Percentiles rank a stretch among this genome's conserved stretches.
phyloP scores from a whole-genome alignment of 1,140 invertebrate genomes.

The Scaptomyza pallida region DNA sequence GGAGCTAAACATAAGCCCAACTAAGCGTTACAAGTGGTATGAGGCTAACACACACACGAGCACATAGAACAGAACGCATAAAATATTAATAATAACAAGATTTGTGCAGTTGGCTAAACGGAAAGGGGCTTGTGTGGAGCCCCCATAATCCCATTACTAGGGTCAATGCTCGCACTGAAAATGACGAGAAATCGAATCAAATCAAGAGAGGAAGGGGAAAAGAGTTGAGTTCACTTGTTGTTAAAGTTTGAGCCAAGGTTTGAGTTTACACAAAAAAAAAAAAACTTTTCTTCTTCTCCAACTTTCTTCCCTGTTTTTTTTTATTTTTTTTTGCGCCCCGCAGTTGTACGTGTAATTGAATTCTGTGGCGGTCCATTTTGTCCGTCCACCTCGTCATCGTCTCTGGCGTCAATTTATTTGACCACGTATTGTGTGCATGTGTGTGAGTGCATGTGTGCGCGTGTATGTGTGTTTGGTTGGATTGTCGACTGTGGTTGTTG shows the following conservation, averaged over 20 bases:
- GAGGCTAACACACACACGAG: not conserved
- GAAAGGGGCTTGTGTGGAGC: constrained; percentile 8
- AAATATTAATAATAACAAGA: constrained; percentile 74
- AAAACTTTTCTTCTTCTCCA: constrained; percentile 16
- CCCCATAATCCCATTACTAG: constrained; percentile 67
- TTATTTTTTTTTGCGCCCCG: constrained; percentile 8
- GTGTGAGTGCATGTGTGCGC: constrained; percentile 48
- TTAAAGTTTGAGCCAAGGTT: constrained; percentile 10
- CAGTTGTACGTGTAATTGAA: constrained; percentile 73
- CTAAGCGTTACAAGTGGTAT: constrained; percentile 47
- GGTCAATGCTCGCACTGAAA: constrained; percentile 58
- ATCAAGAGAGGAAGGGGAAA: too few relatives aligned
- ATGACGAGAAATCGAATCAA: constrained; percentile 34
- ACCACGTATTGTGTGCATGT: constrained; percentile 67
- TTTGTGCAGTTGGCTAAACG: constrained; percentile 65
- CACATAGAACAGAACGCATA: constrained; percentile 61
- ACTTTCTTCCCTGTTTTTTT: too few relatives aligned
- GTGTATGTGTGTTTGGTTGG: constrained; percentile 28
- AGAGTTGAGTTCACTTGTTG: constrained; percentile 10
- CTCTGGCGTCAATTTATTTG: constrained; percentile 74
- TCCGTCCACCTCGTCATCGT: constrained; percentile 31
- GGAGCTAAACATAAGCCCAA: constrained; percentile 37
- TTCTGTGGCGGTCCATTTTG: constrained; percentile 51
- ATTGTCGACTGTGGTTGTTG: constrained; percentile 10
- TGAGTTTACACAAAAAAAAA: constrained; percentile 28